A percentile compares a stretch with the other conserved stretches of the same genome.
phyloP scores from a whole-genome alignment of 30 jellyfish, hydroid and myxozoan genomes.

The Turritopsis rubra region DNA sequence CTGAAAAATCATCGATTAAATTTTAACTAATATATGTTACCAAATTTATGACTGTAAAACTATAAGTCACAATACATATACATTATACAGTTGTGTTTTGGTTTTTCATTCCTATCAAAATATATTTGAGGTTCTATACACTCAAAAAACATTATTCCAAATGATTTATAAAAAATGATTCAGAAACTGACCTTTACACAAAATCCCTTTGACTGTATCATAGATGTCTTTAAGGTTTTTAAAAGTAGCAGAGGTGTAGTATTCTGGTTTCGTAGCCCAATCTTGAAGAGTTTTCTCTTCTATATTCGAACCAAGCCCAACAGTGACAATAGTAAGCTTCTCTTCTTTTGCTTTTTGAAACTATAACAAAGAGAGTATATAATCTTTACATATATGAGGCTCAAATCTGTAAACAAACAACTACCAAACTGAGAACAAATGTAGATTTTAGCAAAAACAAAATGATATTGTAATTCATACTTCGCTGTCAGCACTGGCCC shows the following conservation, averaged over 20 bases:
- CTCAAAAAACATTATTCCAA: no score
- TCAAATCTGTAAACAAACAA: no score
- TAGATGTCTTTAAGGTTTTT: conserved; percentile 24
- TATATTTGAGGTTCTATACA: no score
- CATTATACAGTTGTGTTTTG: no score
- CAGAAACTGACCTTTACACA: conserved; percentile 39
- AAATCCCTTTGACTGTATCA: conserved; percentile 20
- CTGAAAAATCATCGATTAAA: neutral
- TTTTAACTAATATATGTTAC: neutral
- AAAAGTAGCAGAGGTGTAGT: conserved; percentile 22
- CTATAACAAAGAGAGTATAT: neutral
- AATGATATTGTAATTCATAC: no score
- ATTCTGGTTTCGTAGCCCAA: conserved; percentile 55
- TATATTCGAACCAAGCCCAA: conserved; percentile 46
- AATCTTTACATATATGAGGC: no score
- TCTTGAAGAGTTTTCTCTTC: conserved; percentile 19
- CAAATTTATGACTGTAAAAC: no score
- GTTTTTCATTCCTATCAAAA: no score
- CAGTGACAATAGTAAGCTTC: conserved; percentile 36
- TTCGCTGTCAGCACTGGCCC: neutral
- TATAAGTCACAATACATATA: no score
- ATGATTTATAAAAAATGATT: neutral
- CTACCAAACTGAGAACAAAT: no score
- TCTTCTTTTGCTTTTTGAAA: conserved; percentile 29
- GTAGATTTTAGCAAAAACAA: no score